Conservation (phyloP, 2,888 invertebrate species). For the Leptinotarsa rubiginosa region DNA sequence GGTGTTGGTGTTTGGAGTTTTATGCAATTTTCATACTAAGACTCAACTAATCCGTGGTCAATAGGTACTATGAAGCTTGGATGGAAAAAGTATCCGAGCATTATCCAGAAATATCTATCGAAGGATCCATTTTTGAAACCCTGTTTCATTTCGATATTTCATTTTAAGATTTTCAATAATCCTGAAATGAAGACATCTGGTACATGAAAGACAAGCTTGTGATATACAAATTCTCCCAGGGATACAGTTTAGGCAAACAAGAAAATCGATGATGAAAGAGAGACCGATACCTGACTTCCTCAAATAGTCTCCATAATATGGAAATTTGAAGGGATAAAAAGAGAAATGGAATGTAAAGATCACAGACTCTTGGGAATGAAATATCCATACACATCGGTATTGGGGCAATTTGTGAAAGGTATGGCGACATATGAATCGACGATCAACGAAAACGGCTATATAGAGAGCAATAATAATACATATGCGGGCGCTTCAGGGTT, state of each 20-base stretch:
- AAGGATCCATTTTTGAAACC: no score
- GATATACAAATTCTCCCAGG: background rate
- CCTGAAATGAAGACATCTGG: no score
- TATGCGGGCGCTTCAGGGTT: no score
- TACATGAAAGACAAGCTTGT: no score
- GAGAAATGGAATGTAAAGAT: background rate
- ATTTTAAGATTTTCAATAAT: no score
- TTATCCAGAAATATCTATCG: no score
- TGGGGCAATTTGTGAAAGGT: background rate
- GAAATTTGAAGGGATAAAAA: conserved; percentile 3
- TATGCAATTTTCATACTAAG: no score
- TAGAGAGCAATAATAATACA: background rate
- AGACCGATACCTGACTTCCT: background rate
- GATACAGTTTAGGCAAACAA: background rate
- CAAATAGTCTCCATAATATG: conserved; percentile 5
- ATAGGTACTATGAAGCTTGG: no score
- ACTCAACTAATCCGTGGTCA: no score
- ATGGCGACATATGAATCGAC: background rate
- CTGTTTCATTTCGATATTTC: no score
- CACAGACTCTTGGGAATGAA: background rate
- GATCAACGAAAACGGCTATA: background rate
- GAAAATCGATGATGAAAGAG: background rate
- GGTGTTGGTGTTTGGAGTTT: no score
- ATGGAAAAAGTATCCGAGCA: no score
- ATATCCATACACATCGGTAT: background rate